A percentile compares a stretch with the other conserved stretches of the same genome.
These are phyloP conservation scores for Himalopsyche anomala DNA, from an alignment of 2,888 invertebrate genomes.

Conservation along the genomic window DNA sequence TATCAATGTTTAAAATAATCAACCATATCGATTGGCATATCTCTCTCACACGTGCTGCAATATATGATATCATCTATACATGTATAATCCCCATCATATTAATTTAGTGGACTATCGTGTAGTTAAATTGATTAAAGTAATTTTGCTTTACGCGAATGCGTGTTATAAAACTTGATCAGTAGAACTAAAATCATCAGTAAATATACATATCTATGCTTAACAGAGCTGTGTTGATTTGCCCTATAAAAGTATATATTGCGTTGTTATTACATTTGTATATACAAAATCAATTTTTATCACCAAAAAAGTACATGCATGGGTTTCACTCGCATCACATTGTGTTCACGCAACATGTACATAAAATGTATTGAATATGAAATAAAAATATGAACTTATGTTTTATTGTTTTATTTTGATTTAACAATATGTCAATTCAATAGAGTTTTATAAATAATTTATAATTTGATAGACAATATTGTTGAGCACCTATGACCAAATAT, in stretches of 20 bases:
- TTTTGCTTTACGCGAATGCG: conserved; percentile 51
- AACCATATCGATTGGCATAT: conserved; percentile 52
- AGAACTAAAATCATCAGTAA: conserved; percentile 58
- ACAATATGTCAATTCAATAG: conserved; percentile 31
- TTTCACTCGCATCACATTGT: conserved; percentile 61
- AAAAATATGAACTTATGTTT: conserved; percentile 55
- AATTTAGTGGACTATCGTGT: conserved; percentile 55
- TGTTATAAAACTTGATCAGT: conserved; percentile 51
- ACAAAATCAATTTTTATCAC: conserved; percentile 63
- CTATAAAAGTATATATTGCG: conserved; percentile 63
- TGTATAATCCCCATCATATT: conserved; percentile 55
- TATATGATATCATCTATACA: conserved; percentile 47
- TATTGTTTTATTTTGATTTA: conserved; percentile 51
- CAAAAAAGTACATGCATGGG: conserved; percentile 64
- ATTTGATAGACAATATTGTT: conserved; percentile 46
- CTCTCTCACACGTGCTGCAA: conserved; percentile 52
- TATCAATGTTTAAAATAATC: conserved; percentile 48
- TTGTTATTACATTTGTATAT: conserved; percentile 65
- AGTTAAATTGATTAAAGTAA: conserved; percentile 52
- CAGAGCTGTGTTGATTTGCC: conserved; percentile 61
- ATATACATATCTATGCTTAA: conserved; percentile 64
- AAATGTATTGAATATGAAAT: conserved; percentile 64
- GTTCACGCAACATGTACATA: conserved; percentile 65
- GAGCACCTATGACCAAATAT: not conserved
- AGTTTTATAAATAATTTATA: conserved; percentile 45